These are phyloP conservation scores for Homalodisca vitripennis DNA, from an alignment of 1,140 invertebrate genomes.

Conservation along the genomic window DNA sequence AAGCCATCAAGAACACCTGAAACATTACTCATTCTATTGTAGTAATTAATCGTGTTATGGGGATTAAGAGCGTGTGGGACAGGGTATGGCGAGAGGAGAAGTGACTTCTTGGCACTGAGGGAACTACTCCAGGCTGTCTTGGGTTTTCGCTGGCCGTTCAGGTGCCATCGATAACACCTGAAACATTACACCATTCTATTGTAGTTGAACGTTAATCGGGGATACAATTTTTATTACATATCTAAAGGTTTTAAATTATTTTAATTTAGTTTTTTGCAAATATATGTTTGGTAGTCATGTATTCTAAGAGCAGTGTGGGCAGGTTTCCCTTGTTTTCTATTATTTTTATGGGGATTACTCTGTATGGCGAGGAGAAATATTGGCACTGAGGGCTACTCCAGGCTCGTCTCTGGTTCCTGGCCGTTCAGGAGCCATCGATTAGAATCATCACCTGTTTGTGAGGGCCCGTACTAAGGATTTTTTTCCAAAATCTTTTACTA, in stretches of 20 bases:
- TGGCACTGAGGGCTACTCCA: constrained; percentile 27
- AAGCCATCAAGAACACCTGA: too few species aligned
- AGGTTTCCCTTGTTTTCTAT: too few species aligned
- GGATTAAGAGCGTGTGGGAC: constrained; percentile 14
- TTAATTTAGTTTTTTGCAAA: too few species aligned
- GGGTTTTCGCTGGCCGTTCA: constrained; percentile 33
- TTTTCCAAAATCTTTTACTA: too few species aligned
- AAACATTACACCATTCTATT: constrained; percentile 8
- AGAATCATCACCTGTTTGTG: too few species aligned
- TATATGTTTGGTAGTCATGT: not conserved
- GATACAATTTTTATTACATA: too few species aligned
- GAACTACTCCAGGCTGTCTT: constrained; percentile 30
- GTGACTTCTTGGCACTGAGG: constrained; percentile 18
- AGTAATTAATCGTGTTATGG: constrained; percentile 4
- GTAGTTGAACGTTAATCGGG: constrained; percentile 1
- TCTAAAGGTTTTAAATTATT: too few species aligned
- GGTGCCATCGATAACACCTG: constrained; percentile 34
- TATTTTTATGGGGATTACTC: too few species aligned
- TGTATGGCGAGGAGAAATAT: constrained; percentile 21
- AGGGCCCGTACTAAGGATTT: too few species aligned
- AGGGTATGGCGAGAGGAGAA: constrained; percentile 25
- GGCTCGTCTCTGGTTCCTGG: constrained; percentile 33
- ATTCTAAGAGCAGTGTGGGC: constrained; percentile 6
- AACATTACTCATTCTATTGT: too few species aligned
- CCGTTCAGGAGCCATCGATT: constrained; percentile 36